Percentiles rank a stretch among this genome's conserved stretches.
Evolutionary conservation across 2,888 invertebrate species (phyloP).

Genomic region (Pyrrhosoma nymphula): DNA sequence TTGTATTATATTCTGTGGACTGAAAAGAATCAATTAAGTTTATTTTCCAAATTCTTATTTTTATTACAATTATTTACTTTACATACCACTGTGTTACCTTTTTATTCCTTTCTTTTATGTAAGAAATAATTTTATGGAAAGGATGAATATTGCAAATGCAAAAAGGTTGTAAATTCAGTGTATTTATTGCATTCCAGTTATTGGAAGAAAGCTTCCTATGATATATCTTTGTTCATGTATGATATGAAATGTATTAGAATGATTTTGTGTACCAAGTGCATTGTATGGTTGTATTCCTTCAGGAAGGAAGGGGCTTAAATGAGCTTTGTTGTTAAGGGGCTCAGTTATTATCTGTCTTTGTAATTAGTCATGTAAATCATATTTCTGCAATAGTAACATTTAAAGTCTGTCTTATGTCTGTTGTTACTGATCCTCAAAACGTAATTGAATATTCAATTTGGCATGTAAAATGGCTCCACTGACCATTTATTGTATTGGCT

Average conservation of each 20-base stretch:
- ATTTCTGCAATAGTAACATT: conserved; percentile 11
- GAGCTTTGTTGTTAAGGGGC: conserved; percentile 24
- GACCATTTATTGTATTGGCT: background rate
- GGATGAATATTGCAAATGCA: conserved; percentile 11
- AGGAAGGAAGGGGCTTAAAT: background rate
- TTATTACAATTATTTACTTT: conserved; percentile 32
- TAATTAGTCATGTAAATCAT: conserved; percentile 28
- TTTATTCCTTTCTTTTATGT: conserved; percentile 47
- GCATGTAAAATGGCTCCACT: background rate
- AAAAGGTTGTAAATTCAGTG: conserved; percentile 45
- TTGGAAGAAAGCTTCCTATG: conserved; percentile 42
- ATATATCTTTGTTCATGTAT: conserved; percentile 62
- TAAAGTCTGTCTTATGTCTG: background rate
- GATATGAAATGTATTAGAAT: conserved; percentile 62
- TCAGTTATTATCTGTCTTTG: conserved; percentile 56
- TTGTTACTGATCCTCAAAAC: background rate
- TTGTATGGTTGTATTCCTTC: conserved; percentile 52
- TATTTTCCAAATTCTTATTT: conserved; percentile 36
- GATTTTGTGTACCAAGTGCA: conserved; percentile 62
- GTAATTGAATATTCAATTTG: background rate
- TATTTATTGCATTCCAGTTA: conserved; percentile 67
- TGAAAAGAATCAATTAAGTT: background rate
- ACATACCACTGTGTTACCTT: background rate
- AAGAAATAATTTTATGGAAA: conserved; percentile 46
- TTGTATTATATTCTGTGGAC: background rate